Base-by-base conservation (phyloP, 2,113 vertebrate species). In the Pyxicephalus adspersus region DNA sequence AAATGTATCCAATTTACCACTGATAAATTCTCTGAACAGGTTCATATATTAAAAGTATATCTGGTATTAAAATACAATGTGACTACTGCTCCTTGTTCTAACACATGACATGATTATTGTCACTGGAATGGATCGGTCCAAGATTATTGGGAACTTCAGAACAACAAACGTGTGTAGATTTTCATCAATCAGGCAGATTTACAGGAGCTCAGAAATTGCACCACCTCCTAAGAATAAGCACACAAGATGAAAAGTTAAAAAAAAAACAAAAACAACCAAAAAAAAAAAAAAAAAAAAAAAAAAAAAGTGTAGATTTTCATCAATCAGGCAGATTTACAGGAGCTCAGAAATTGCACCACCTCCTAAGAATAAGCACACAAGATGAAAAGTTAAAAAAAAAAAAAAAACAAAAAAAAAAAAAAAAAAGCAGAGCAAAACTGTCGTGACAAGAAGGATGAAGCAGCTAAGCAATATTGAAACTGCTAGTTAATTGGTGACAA, bases 301-400 rank as follows among this genome's bases (percentile, higher is more conserved):
- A 8, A 55, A 77, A n/a, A 61, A n/a, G 13, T 52, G 34, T 23
- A 61, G 13, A 54, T 29, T 28, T 31, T 84, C 83, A 77, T 52
- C 84, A 64, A 66, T 83, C 64, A 84, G 81, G 45, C 80, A 61
- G 11, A 18, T 72, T 94, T 91, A 94, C 60, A 94, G 79, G 81
- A 94, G 83, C 67, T 94, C 93, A 83, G 93, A 94, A 87, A 94
- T 94, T 5, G 92, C 93, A 83, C 93, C 92, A 84, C 92, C 92
- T 91, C 92, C 92, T 92, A 13, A 80, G 60, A 71, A 92, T 84
- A 91, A 17, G 20, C 88, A 63, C 16, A 51, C 0, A 6, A 83
- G 20, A 11, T 55, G 18, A 8, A 55, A 77, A n/a, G 60, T 29
- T 22, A 61, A 13, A 76, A n/a, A n/a, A 83, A 92, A 94, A 87